These are phyloP conservation scores for Microcebus griseorufus DNA, from an alignment of 2,113 vertebrate species.

Conservation along the genomic window DNA sequence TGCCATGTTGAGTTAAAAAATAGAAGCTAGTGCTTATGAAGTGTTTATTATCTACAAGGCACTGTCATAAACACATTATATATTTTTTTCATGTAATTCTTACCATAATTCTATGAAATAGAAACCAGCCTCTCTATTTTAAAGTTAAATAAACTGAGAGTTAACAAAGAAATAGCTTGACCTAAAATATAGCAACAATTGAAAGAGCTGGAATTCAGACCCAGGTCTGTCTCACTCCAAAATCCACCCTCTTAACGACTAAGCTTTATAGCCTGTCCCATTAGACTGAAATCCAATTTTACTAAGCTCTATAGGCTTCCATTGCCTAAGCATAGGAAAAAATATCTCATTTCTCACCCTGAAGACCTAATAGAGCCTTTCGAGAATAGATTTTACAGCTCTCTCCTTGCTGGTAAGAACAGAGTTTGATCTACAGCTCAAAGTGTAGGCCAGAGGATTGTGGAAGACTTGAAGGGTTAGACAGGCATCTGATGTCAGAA, in stretches of 20 bases:
- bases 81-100: background rate
- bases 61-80: background rate
- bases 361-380: constrained; percentile 10
- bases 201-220: background rate
- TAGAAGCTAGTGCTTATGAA: background rate
- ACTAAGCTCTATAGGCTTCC: background rate
- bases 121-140: background rate
- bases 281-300: constrained; percentile 41
- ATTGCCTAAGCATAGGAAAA: background rate
- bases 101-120: background rate
- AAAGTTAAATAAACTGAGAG: background rate
- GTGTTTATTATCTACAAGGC: background rate
- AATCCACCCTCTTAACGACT: background rate
- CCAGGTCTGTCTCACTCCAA: background rate
- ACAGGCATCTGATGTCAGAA: constrained; percentile 21
- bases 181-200: background rate
- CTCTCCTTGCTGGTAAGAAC: background rate
- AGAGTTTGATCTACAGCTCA: constrained; percentile 47
- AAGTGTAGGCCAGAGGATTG: background rate
- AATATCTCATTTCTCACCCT: background rate
- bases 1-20: background rate
- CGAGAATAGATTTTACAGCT: background rate
- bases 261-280: background rate
- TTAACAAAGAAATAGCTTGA: background rate
- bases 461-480: constrained; percentile 35